Evolutionary conservation across 2,797 vertebrate genomes (phyloP).

Genomic region (Gymnothorax reevesii): DNA sequence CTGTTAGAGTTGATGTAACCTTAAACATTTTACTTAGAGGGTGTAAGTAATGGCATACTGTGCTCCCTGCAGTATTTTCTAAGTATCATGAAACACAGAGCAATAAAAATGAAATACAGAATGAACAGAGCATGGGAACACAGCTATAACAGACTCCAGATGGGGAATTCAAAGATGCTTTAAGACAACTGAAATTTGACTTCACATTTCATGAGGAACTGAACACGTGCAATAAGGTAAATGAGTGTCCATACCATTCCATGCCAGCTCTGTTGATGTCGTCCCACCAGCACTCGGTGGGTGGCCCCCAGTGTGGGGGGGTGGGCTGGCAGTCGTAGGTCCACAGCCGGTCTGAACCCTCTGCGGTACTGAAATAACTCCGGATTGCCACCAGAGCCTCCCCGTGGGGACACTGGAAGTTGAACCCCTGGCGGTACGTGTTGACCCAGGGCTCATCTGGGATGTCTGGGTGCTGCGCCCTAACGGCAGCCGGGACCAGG

Average conservation of each 20-base stretch:
- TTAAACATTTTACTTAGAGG: too few relatives aligned
- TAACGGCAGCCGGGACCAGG: conserved; percentile 49
- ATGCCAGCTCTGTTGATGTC: conserved; percentile 90
- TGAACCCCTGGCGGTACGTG: conserved; percentile 89
- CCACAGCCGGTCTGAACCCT: conserved; percentile 91
- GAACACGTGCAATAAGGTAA: too few relatives aligned
- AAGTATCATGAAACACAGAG: too few relatives aligned
- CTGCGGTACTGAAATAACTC: conserved; percentile 85
- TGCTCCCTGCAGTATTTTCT: too few relatives aligned
- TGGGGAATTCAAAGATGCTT: too few relatives aligned
- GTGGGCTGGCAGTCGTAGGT: conserved; percentile 90
- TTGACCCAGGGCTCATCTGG: conserved; percentile 86
- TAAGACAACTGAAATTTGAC: too few relatives aligned
- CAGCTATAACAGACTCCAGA: too few relatives aligned
- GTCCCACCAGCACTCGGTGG: conserved; percentile 98
- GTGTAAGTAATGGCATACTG: too few relatives aligned
- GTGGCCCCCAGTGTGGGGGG: conserved; percentile 80
- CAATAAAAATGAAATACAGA: too few relatives aligned
- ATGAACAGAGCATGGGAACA: too few relatives aligned
- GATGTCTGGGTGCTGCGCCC: conserved; percentile 65
- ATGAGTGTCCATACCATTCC: conserved; percentile 85
- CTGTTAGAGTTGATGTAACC: too few relatives aligned
- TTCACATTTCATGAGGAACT: too few relatives aligned
- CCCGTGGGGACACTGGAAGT: conserved; percentile 92
- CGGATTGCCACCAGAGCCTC: conserved; percentile 86